A percentile compares a stretch with the other conserved stretches of the same genome.
Conservation (phyloP, 2,113 vertebrate species). For the Stomatorhinus ivindoensis region DNA sequence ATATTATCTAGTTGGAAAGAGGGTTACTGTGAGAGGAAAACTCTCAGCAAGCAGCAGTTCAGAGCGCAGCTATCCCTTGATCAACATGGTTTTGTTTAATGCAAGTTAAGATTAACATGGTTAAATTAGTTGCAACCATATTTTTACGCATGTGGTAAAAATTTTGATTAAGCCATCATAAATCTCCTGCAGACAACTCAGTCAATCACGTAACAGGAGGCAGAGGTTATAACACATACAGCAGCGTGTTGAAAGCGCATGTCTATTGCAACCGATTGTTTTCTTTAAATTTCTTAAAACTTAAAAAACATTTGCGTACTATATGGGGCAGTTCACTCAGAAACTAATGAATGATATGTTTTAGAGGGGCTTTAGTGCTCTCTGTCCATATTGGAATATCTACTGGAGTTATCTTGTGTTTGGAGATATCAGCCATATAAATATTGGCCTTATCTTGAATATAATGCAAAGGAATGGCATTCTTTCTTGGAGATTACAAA, state of each 20-base stretch:
- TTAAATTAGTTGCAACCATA: background rate
- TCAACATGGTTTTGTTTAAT: background rate
- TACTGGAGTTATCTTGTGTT: background rate
- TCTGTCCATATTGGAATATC: background rate
- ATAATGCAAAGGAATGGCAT: background rate
- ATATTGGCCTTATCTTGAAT: background rate
- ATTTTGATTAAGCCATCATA: background rate
- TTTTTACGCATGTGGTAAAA: background rate
- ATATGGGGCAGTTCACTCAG: background rate
- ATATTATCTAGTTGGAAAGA: background rate
- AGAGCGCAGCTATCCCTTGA: background rate
- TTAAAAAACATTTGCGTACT: background rate
- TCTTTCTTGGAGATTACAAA: background rate
- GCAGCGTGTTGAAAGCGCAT: background rate
- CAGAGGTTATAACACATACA: background rate
- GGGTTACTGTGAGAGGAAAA: background rate
- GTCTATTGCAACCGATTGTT: background rate
- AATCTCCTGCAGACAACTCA: background rate
- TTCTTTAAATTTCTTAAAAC: background rate
- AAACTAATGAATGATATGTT: background rate
- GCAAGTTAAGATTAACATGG: background rate
- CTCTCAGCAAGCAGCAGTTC: background rate
- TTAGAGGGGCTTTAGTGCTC: background rate
- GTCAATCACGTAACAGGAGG: background rate
- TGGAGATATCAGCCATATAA: background rate